These are phyloP conservation scores for Toxotes lorentzi DNA, from an alignment of 2,797 vertebrate species.

Conservation along the genomic window DNA sequence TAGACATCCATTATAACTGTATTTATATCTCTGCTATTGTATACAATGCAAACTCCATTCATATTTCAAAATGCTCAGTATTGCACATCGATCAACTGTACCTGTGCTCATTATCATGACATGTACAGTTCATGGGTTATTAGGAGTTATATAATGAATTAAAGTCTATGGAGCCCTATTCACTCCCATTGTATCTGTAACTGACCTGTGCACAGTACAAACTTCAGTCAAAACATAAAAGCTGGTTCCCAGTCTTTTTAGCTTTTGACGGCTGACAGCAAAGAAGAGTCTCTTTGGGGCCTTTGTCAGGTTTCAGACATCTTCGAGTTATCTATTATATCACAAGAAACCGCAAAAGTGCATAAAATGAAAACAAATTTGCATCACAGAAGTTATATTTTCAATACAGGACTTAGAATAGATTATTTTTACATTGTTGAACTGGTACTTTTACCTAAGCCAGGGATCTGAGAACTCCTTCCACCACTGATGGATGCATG, in stretches of 20 bases:
- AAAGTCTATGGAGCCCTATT: constrained; percentile 64
- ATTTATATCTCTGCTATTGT: constrained; percentile 72
- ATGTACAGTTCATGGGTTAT: constrained; percentile 57
- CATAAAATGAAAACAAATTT: not conserved
- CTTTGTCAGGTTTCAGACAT: not conserved
- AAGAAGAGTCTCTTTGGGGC: not conserved
- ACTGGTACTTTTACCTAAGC: not conserved
- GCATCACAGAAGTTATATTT: too few species aligned
- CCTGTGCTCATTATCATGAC: constrained; percentile 37
- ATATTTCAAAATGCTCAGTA: constrained; percentile 51
- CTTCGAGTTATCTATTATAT: not conserved
- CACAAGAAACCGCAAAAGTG: not conserved
- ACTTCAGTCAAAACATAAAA: not conserved
- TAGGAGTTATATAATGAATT: constrained; percentile 59
- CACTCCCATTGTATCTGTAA: constrained; percentile 16
- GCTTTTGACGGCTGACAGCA: not conserved
- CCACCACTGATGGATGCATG: not conserved
- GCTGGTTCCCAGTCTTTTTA: not conserved
- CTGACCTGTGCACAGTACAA: not conserved
- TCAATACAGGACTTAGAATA: too few species aligned
- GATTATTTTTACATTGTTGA: not conserved
- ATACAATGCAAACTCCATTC: constrained; percentile 52
- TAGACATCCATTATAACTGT: constrained; percentile 56
- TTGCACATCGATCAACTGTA: constrained; percentile 52
- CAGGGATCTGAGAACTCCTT: not conserved